Base-by-base conservation (phyloP, 2,888 invertebrate species). In the Ptilodon capucinus region DNA sequence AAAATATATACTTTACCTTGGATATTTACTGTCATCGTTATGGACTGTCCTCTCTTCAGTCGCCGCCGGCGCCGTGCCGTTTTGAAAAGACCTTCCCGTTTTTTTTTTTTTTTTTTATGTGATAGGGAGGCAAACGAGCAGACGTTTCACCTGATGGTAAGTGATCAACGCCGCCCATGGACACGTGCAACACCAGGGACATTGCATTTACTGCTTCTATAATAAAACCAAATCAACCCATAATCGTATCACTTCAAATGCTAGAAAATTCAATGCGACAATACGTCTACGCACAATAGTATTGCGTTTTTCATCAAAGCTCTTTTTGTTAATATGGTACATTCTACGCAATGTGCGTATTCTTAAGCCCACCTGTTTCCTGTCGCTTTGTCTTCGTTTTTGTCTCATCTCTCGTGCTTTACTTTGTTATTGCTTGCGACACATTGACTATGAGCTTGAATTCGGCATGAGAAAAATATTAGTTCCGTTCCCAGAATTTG, bases 371-470 rank as follows among this genome's bases (percentile, higher is more conserved):
- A 69, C 64, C 57, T 71, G 68, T 68, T 72, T 75, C 74, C 71
- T 74, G 67, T 68, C 73, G 64, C 66, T 79, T 80, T 80, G 80
- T 81, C 67, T 71, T 66, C 48, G 66, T 80, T 80, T 81, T 83
- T 80, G 74, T 71, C 60, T 50, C 54, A 56, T 60, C 59, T 66
- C 76, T 72, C 71, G 68, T 72, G 62, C 73, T 74, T 80, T 82
- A 74, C 79, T 68, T 54, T 49, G 60, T 54, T 60, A 55, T 62
- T 61, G 48, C 35, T 36, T 45, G 42, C 30, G 43, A 42, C 38
- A 54, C 40, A 28, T 19, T 63, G 50, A 50, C 54, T 58, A 52
- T 57, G 60, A 54, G 57, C 63, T 60, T 57, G 49, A 51, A 50
- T 51, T 51, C 34, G 19, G 56, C 48, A 64, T 58, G 62, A 47